These are phyloP conservation scores for Epiblema foenella DNA, from an alignment of 2,888 invertebrate genomes.

Conservation along the genomic window DNA sequence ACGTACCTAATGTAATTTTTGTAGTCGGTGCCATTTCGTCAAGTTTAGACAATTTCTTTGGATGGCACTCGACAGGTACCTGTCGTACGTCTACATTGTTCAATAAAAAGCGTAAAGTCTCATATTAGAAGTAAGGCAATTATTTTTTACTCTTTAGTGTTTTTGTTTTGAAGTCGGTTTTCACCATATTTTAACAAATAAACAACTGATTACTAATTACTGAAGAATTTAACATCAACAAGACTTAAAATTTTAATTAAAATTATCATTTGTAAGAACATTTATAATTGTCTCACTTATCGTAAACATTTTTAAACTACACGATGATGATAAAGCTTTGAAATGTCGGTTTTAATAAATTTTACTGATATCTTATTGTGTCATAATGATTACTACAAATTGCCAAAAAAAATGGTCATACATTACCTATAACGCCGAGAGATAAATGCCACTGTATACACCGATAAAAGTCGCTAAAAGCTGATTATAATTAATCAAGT, in stretches of 20 bases:
- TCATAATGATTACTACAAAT: constrained; percentile 23
- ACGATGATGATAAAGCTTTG: constrained; percentile 6
- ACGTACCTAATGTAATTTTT: no score
- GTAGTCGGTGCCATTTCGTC: no score
- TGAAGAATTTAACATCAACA: neutral
- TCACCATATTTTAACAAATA: no score
- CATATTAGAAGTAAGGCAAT: no score
- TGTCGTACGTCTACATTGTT: no score
- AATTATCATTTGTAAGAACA: neutral
- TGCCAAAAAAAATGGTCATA: constrained; percentile 17
- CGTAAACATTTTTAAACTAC: neutral
- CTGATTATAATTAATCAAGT: constrained; percentile 19
- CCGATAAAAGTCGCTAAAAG: constrained; percentile 29
- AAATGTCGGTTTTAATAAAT: neutral
- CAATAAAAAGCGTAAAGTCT: no score
- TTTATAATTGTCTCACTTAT: neutral
- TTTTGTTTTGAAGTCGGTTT: no score
- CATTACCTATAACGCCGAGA: constrained; percentile 2
- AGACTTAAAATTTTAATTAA: neutral
- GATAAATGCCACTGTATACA: constrained; percentile 29
- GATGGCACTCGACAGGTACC: no score
- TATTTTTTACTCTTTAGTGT: no score
- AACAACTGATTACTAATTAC: no score
- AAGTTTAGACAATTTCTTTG: no score
- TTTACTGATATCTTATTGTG: constrained; percentile 10